Evolutionary conservation across 2,888 invertebrate genomes (phyloP).

Genomic region (Teinopalpus imperialis): DNA sequence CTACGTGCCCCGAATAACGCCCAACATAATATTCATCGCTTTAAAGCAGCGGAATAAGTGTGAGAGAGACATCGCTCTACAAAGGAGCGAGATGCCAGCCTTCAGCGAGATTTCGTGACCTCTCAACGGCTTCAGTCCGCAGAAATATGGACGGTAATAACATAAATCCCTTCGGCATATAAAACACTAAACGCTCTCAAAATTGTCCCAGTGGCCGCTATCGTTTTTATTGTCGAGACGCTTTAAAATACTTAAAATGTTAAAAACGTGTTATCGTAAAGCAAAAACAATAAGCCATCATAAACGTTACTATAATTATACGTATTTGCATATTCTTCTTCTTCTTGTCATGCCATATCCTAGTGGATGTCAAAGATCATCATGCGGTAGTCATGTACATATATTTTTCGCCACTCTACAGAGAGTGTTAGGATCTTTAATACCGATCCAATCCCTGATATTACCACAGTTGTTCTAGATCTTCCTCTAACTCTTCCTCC

Average conservation of each 20-base stretch:
- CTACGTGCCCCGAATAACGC: conserved; percentile 76
- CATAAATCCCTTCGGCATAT: conserved; percentile 82
- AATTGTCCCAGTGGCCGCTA: conserved; percentile 61
- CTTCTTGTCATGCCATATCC: too few species aligned
- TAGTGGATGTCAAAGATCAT: too few species aligned
- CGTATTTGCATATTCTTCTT: too few species aligned
- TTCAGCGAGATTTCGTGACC: conserved; percentile 78
- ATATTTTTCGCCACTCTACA: too few species aligned
- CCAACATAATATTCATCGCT: conserved; percentile 76
- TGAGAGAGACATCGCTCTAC: conserved; percentile 51
- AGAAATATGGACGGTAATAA: conserved; percentile 82
- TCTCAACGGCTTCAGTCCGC: conserved; percentile 77
- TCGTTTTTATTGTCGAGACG: conserved; percentile 48
- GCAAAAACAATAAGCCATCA: neutral
- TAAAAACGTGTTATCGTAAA: conserved; percentile 10
- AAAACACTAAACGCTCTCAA: conserved; percentile 80
- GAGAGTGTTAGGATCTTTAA: too few species aligned
- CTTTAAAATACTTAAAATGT: conserved; percentile 29
- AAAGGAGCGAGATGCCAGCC: conserved; percentile 46
- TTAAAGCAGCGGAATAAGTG: conserved; percentile 63
- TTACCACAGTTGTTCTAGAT: too few species aligned
- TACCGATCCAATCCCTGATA: too few species aligned
- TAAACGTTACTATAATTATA: neutral
- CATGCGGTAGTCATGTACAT: too few species aligned
- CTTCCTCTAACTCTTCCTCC: too few species aligned